Conservation (phyloP, 1,140 invertebrate genomes). For the Globodera rostochiensis region DNA sequence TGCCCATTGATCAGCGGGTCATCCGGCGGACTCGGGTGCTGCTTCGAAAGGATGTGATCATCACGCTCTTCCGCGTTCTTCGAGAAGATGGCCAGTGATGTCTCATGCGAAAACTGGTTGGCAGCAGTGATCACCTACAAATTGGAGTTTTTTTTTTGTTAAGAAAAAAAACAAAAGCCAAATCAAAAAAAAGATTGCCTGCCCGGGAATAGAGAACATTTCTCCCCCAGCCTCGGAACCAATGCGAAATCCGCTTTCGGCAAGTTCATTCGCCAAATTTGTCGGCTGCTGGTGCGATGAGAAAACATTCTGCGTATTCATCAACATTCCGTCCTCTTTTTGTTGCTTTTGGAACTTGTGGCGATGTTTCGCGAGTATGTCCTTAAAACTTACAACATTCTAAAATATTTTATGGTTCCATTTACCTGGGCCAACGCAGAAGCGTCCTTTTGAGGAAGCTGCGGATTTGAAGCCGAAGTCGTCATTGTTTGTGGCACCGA, state of each 20-base stretch:
- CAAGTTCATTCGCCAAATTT: not conserved
- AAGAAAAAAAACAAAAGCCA: not conserved
- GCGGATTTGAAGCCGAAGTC: constrained; percentile 17
- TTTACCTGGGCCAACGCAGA: constrained; percentile 26
- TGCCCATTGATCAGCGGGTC: constrained; percentile 25
- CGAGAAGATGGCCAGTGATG: constrained; percentile 1
- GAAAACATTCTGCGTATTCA: not conserved
- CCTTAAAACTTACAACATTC: not conserved
- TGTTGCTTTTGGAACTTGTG: constrained; percentile 28
- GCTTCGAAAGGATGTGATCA: constrained; percentile 3
- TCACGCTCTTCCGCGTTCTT: constrained; percentile 2
- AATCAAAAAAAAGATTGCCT: not conserved
- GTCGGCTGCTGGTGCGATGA: not conserved
- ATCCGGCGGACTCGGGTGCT: constrained; percentile 20
- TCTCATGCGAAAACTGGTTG: not conserved
- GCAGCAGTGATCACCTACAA: not conserved
- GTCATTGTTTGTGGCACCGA: not conserved
- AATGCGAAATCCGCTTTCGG: not conserved
- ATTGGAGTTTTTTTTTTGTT: not conserved
- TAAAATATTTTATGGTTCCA: not conserved
- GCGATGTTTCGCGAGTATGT: constrained; percentile 27
- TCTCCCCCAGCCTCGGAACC: not conserved
- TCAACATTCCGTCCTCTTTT: not conserved
- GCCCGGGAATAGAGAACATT: not conserved
- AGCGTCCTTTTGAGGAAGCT: constrained; percentile 20